phyloP scores from a whole-genome alignment of 2,797 vertebrate species.

The Petrocephalus sullivani region DNA sequence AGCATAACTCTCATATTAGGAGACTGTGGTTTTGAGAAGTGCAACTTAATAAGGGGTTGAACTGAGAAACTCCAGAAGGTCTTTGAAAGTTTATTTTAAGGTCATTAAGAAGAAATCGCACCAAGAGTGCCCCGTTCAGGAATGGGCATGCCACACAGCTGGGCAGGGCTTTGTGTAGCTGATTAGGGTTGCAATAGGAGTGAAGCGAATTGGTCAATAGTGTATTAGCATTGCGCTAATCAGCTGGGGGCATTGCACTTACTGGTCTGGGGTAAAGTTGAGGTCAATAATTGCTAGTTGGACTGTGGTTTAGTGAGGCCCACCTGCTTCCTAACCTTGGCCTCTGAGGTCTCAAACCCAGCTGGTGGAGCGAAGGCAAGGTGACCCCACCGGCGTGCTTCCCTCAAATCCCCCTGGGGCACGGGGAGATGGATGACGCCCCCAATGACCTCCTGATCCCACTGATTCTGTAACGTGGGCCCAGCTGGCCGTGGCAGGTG shows the following conservation, averaged over 20 bases:
- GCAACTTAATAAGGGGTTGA: neutral
- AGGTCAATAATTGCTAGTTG: conserved; percentile 27
- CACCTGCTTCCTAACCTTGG: conserved; percentile 61
- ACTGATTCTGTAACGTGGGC: conserved; percentile 48
- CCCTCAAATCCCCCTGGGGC: conserved; percentile 1
- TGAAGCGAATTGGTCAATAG: neutral
- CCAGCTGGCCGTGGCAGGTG: conserved; percentile 65
- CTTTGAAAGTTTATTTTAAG: conserved; percentile 9
- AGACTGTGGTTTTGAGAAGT: conserved; percentile 5
- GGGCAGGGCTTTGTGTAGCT: neutral
- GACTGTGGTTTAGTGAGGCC: conserved; percentile 29
- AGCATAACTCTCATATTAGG: conserved; percentile 1
- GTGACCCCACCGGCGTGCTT: conserved; percentile 32
- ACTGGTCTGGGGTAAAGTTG: neutral
- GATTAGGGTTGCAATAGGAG: neutral
- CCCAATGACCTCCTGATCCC: conserved; percentile 53
- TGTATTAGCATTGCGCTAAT: neutral
- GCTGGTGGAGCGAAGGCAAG: conserved; percentile 37
- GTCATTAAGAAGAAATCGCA: neutral
- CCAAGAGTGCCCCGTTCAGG: neutral
- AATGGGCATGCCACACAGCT: neutral
- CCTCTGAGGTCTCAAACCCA: conserved; percentile 48
- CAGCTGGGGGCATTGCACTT: conserved; percentile 8
- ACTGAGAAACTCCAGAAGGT: conserved; percentile 13
- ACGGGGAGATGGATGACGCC: conserved; percentile 39